phyloP scores from a whole-genome alignment of 2,797 vertebrate species.

The Gymnoscopelus braueri region DNA sequence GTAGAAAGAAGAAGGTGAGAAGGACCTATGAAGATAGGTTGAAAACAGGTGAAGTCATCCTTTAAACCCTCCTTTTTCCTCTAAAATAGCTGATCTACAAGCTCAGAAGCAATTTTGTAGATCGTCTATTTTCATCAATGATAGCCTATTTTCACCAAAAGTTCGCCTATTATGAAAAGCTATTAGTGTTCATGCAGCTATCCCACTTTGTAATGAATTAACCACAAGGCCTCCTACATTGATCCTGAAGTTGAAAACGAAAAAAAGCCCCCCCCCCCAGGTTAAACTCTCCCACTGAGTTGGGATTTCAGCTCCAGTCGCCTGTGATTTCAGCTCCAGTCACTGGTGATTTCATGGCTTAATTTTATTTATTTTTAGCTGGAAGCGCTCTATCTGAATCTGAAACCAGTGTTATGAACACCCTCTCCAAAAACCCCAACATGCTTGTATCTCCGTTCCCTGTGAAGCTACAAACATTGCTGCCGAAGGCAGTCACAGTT shows the following conservation, averaged over 20 bases:
- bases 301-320: slow-evolving; percentile 1
- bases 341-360: neutral
- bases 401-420: slow-evolving; percentile 6
- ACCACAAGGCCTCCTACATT: neutral
- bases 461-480: slow-evolving; percentile 36
- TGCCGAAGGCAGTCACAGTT: slow-evolving; percentile 33
- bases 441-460: neutral
- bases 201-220: neutral
- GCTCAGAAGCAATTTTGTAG: no score
- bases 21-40: no score
- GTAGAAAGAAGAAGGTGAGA: no score
- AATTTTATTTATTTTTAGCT: neutral
- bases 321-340: neutral
- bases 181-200: no score
- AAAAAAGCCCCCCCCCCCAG: neutral
- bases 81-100: no score
- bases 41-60: no score
- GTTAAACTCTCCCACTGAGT: slow-evolving; percentile 1
- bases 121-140: no score
- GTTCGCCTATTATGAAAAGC: no score
- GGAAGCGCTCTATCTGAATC: slow-evolving; percentile 3
- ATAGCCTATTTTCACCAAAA: no score
- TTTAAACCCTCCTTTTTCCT: no score
- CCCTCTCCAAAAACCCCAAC: slow-evolving; percentile 6
- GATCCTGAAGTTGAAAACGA: slow-evolving; percentile 16